Percentiles rank a stretch among this genome's conserved stretches.
Evolutionary conservation across 2,113 vertebrate species (phyloP).

Genomic region (Onychorhynchus coronatus): DNA sequence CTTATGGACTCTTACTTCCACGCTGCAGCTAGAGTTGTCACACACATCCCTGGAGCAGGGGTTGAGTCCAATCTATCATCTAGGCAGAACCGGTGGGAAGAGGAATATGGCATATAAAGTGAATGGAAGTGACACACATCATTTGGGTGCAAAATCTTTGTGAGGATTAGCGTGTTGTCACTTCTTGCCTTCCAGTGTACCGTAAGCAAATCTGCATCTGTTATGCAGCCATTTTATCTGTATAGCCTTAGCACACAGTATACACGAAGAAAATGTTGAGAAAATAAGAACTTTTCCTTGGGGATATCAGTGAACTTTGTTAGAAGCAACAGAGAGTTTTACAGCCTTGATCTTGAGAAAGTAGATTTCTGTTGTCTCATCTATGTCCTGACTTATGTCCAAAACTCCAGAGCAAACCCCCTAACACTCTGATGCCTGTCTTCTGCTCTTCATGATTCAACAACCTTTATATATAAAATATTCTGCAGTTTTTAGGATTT

Average conservation of each 20-base stretch:
- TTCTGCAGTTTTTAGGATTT: neutral
- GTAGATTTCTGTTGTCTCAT: neutral
- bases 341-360: neutral
- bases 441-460: neutral
- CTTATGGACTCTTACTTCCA: neutral
- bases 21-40: neutral
- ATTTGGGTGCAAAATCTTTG: neutral
- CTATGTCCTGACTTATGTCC: neutral
- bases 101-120: neutral
- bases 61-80: neutral
- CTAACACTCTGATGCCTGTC: neutral
- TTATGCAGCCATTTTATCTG: neutral
- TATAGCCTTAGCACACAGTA: neutral
- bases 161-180: neutral
- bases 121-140: neutral
- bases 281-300: neutral
- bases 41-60: neutral
- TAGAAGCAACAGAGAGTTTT: neutral
- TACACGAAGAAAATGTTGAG: neutral
- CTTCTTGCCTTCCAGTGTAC: slow-evolving; percentile 5
- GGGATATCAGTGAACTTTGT: neutral
- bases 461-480: neutral
- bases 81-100: neutral
- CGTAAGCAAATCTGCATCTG: neutral
- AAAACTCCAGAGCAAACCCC: neutral